phyloP scores from a whole-genome alignment of 2,888 invertebrate species.

The Shargacucullia verbasci region DNA sequence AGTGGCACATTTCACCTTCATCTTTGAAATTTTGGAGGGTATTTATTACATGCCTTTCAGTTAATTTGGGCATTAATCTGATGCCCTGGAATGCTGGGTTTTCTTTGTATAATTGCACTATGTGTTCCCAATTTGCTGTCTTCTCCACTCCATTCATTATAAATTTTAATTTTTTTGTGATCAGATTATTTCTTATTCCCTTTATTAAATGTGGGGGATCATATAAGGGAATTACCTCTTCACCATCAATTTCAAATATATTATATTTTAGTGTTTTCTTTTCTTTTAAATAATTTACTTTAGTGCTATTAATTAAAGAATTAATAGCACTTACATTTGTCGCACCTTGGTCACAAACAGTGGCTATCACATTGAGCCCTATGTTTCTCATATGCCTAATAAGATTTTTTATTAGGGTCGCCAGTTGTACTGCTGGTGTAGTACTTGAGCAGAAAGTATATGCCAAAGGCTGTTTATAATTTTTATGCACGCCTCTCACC shows the following conservation, averaged over 20 bases:
- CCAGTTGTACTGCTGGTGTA: slow-evolving; percentile 3
- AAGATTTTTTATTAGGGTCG: neutral
- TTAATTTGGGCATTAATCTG: slow-evolving; percentile 7
- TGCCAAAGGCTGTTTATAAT: slow-evolving; percentile 8
- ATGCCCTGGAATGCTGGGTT: slow-evolving; percentile 13
- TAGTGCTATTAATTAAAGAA: neutral
- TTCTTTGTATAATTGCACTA: slow-evolving; percentile 6
- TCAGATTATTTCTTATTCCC: slow-evolving; percentile 21
- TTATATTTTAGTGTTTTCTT: neutral
- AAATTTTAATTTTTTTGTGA: neutral
- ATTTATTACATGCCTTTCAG: slow-evolving; percentile 30
- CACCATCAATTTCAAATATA: slow-evolving; percentile 7
- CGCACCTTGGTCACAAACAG: slow-evolving; percentile 23
- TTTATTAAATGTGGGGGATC: slow-evolving; percentile 29
- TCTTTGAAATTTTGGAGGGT: too few species aligned
- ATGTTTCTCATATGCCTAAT: slow-evolving; percentile 3
- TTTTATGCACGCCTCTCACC: slow-evolving; percentile 2
- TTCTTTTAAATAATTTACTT: neutral
- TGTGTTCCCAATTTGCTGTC: slow-evolving; percentile 16
- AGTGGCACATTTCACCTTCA: too few species aligned
- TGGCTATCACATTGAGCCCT: slow-evolving; percentile 16
- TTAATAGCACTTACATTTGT: slow-evolving; percentile 18
- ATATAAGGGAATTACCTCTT: slow-evolving; percentile 6
- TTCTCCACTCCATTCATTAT: slow-evolving; percentile 4
- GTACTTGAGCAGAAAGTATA: slow-evolving; percentile 13